phyloP scores from a whole-genome alignment of 1,140 invertebrate species.

The Whitmania pigra region DNA sequence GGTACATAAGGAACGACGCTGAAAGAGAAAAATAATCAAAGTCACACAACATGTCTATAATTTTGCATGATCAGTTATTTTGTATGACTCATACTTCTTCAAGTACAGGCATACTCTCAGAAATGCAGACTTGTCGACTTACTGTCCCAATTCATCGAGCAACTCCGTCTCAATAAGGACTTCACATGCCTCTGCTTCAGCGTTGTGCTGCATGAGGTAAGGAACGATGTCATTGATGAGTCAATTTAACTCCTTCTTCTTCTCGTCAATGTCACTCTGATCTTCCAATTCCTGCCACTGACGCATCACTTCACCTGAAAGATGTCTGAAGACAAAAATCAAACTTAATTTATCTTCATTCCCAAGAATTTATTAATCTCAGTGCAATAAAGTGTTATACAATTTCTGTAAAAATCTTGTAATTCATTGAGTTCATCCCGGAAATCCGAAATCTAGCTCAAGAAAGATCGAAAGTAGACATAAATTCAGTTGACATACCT shows the following conservation, averaged over 20 bases:
- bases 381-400: too few species aligned
- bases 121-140: constrained; percentile 79
- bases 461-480: neutral
- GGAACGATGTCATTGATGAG: constrained; percentile 66
- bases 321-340: constrained; percentile 49
- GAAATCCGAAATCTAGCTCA: neutral
- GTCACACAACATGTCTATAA: neutral
- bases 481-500: constrained; percentile 46
- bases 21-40: constrained; percentile 29
- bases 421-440: too few species aligned
- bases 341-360: too few species aligned
- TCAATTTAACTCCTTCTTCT: constrained; percentile 31
- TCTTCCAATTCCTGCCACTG: constrained; percentile 68
- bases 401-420: too few species aligned
- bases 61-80: neutral
- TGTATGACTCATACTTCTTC: constrained; percentile 51
- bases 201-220: constrained; percentile 97
- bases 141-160: constrained; percentile 72
- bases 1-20: constrained; percentile 96
- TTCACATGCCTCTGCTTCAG: constrained; percentile 97
- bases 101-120: constrained; percentile 88
- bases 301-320: constrained; percentile 81
- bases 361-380: neutral
- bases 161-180: constrained; percentile 84
- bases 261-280: constrained; percentile 43